These are phyloP conservation scores for Engystomops pustulosus DNA, from an alignment of 2,113 vertebrate genomes.

Conservation along the genomic window DNA sequence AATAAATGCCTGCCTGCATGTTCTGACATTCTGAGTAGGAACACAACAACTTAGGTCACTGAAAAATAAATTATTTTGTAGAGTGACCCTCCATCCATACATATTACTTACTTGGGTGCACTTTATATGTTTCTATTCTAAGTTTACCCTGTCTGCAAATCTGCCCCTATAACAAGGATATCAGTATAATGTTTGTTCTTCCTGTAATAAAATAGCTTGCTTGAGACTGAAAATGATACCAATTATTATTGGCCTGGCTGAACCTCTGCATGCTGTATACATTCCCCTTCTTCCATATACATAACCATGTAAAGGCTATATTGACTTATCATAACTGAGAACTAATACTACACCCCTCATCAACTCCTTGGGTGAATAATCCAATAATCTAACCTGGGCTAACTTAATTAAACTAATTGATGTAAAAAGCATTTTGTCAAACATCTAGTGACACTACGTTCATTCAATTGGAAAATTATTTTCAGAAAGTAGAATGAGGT, in stretches of 20 bases:
- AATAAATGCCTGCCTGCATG: no score
- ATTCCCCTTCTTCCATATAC: background rate
- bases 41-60: no score
- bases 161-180: no score
- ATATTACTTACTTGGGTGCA: no score
- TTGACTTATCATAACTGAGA: background rate
- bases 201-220: background rate
- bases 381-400: conserved; percentile 14
- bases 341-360: background rate
- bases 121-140: no score
- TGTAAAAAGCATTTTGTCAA: conserved; percentile 26
- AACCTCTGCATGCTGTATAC: background rate
- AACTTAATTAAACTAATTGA: conserved; percentile 13
- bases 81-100: no score
- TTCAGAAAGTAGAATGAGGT: conserved; percentile 20
- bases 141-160: no score
- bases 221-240: background rate
- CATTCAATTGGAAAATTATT: conserved; percentile 26
- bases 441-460: conserved; percentile 35
- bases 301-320: background rate
- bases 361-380: conserved; percentile 11
- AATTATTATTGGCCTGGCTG: background rate
- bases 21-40: no score
- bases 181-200: background rate
- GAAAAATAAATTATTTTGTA: no score